phyloP scores from a whole-genome alignment of 2,113 vertebrate genomes.

The Cyprinodon variegatus region DNA sequence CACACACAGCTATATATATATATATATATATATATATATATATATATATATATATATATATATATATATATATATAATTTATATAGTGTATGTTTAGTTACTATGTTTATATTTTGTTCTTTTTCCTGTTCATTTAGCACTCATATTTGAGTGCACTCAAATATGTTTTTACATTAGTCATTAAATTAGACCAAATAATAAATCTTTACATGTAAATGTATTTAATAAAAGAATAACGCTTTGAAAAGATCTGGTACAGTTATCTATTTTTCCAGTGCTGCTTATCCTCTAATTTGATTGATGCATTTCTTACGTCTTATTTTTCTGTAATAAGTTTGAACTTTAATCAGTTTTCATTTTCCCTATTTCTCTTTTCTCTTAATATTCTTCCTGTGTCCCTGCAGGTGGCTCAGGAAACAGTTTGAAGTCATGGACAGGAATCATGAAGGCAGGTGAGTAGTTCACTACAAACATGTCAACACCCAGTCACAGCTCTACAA shows the following conservation, averaged over 20 bases:
- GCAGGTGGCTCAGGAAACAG: constrained; percentile 88
- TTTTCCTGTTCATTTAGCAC: background rate
- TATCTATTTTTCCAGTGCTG: background rate
- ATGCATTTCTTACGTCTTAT: too few relatives aligned
- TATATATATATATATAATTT: too few relatives aligned
- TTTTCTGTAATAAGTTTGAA: background rate
- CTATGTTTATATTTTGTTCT: too few relatives aligned
- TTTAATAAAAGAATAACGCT: background rate
- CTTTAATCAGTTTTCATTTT: background rate
- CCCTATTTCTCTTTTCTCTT: background rate
- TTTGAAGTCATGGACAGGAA: constrained; percentile 86
- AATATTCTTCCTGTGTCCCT: background rate
- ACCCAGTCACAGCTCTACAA: constrained; percentile 2
- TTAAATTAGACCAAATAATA: background rate
- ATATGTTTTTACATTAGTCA: background rate
- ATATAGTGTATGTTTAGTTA: too few relatives aligned
- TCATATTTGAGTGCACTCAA: background rate
- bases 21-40: too few relatives aligned
- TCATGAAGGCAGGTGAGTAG: constrained; percentile 85
- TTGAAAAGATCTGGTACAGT: background rate
- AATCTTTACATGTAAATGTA: background rate
- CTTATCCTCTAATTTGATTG: background rate
- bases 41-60: too few relatives aligned
- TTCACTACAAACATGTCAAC: constrained; percentile 16
- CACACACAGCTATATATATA: too few relatives aligned